Evolutionary conservation across 2,888 invertebrate species (phyloP).

Genomic region (Pachydiplax longipennis): DNA sequence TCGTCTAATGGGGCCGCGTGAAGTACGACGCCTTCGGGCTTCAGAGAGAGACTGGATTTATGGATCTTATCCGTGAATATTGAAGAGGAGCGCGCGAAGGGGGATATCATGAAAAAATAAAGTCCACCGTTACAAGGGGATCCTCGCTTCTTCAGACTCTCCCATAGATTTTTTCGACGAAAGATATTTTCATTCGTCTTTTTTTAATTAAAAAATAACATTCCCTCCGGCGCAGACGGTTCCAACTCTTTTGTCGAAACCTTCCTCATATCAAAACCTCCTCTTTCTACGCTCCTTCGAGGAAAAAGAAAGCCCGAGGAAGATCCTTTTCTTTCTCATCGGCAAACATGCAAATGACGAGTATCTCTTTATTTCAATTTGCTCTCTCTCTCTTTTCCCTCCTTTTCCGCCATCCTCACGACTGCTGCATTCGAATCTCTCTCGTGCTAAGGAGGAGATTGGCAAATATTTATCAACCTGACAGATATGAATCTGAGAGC

Average conservation of each 20-base stretch:
- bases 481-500: constrained; percentile 33
- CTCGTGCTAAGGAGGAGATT: neutral
- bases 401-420: neutral
- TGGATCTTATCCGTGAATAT: too few species aligned
- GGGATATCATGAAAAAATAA: too few species aligned
- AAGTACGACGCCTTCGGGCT: too few species aligned
- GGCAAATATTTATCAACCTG: constrained; percentile 42
- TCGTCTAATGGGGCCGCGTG: too few species aligned
- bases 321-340: neutral
- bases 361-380: neutral
- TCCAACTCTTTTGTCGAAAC: neutral
- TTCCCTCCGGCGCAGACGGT: neutral
- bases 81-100: too few species aligned
- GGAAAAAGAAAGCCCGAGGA: neutral
- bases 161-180: neutral
- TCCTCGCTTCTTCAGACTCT: neutral
- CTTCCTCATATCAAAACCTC: neutral
- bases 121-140: too few species aligned
- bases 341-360: neutral
- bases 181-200: neutral
- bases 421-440: too few species aligned
- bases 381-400: neutral
- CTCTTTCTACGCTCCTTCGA: neutral
- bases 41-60: too few species aligned
- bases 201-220: neutral